phyloP scores from a whole-genome alignment of 1,140 invertebrate species.

The Heterodera schachtii region DNA sequence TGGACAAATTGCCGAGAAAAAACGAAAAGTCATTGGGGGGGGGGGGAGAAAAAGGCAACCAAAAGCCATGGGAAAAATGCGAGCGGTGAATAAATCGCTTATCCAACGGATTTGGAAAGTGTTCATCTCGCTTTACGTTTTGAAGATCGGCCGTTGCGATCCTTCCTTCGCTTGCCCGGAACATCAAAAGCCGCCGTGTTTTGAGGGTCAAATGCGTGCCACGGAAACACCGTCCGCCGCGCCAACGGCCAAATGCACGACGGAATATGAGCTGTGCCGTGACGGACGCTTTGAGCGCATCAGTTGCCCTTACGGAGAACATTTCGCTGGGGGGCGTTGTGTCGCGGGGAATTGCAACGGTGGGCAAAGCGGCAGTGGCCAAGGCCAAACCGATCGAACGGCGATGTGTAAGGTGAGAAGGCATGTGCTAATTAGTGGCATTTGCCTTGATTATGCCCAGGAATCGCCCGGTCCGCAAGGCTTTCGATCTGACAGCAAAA shows the following conservation, averaged over 20 bases:
- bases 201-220: constrained; percentile 31
- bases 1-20: neutral
- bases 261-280: constrained; percentile 29
- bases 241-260: constrained; percentile 13
- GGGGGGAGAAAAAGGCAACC: neutral
- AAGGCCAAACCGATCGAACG: neutral
- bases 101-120: neutral
- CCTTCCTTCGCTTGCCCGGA: constrained; percentile 20
- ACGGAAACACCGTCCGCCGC: constrained; percentile 1
- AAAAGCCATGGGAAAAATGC: neutral
- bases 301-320: constrained; percentile 32
- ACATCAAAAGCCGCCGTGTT: constrained; percentile 14
- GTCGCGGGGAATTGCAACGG: neutral
- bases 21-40: neutral
- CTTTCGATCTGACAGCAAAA: constrained; percentile 28
- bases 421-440: neutral
- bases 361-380: neutral
- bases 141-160: constrained; percentile 34
- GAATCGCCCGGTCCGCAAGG: constrained; percentile 23
- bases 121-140: constrained; percentile 7
- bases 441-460: constrained; percentile 2
- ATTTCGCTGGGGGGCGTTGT: constrained; percentile 17
- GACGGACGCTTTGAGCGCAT: constrained; percentile 33
- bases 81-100: too few relatives aligned
- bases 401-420: neutral